Evolutionary conservation across 2,888 invertebrate species (phyloP).

Genomic region (Epiblema foenella): DNA sequence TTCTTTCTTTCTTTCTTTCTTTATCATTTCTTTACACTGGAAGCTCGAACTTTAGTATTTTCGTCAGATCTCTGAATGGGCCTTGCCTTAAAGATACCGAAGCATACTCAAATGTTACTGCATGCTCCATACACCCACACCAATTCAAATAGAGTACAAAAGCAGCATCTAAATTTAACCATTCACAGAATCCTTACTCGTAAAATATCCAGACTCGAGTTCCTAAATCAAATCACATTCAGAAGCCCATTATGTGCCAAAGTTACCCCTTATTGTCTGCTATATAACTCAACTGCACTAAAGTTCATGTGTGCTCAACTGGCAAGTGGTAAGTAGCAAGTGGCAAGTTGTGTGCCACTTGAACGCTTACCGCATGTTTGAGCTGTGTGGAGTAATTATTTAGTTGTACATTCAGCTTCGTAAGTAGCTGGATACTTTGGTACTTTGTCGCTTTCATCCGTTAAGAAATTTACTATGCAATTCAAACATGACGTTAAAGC

Average conservation of each 20-base stretch:
- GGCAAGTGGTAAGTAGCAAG: slow-evolving; percentile 6
- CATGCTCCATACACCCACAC: too few species aligned
- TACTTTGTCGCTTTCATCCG: too few species aligned
- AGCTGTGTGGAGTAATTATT: slow-evolving; percentile 8
- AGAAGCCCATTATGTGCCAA: slow-evolving; percentile 17
- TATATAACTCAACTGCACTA: slow-evolving; percentile 14
- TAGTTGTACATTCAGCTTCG: too few species aligned
- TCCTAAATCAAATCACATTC: slow-evolving; percentile 6
- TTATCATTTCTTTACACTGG: too few species aligned
- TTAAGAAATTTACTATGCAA: too few species aligned
- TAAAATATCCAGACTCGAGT: neutral
- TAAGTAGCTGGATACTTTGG: too few species aligned
- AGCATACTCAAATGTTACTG: too few species aligned
- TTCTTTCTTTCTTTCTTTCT: too few species aligned
- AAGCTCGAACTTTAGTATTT: too few species aligned
- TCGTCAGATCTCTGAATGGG: too few species aligned
- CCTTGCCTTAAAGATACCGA: too few species aligned
- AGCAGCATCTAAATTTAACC: neutral
- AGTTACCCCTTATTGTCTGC: slow-evolving; percentile 7
- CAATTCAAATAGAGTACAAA: neutral
- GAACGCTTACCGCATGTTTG: slow-evolving; percentile 1
- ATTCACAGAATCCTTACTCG: neutral
- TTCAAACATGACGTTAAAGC: too few species aligned
- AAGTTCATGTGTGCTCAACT: slow-evolving; percentile 1
- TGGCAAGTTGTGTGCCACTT: slow-evolving; percentile 18